A percentile compares a stretch with the other conserved stretches of the same genome.
phyloP scores from a whole-genome alignment of 1,140 invertebrate species.

The Drosophila insularis region DNA sequence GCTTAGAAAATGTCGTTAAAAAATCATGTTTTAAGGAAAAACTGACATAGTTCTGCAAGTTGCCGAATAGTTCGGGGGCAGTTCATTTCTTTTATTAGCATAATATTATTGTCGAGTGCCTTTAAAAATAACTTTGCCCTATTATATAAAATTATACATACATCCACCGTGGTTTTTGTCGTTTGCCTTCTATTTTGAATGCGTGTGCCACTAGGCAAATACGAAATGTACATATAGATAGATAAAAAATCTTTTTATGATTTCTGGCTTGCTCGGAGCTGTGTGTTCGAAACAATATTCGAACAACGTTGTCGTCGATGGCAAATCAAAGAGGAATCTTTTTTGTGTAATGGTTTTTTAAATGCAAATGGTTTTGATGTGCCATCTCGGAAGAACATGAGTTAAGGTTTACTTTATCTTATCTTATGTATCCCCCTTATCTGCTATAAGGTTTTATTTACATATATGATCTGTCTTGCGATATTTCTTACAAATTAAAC shows the following conservation, averaged over 20 bases:
- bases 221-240: constrained; percentile 32
- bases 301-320: background rate
- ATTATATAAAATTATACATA: constrained; percentile 82
- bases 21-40: constrained; percentile 12
- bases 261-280: constrained; percentile 13
- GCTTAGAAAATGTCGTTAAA: background rate
- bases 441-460: background rate
- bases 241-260: constrained; percentile 39
- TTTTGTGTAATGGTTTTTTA: no score
- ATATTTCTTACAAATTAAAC: background rate
- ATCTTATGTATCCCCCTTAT: background rate
- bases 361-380: background rate
- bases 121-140: constrained; percentile 81
- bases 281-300: background rate
- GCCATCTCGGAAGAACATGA: background rate
- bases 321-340: background rate
- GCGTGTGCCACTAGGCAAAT: constrained; percentile 56
- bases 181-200: constrained; percentile 37
- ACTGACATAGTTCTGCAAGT: constrained; percentile 12
- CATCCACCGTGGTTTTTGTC: constrained; percentile 57
- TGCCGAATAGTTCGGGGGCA: constrained; percentile 37
- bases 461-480: background rate
- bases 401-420: background rate
- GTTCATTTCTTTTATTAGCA: constrained; percentile 75
- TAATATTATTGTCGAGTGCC: constrained; percentile 78